Conservation (phyloP, 1,140 invertebrate genomes). For the Lucilia sericata region DNA sequence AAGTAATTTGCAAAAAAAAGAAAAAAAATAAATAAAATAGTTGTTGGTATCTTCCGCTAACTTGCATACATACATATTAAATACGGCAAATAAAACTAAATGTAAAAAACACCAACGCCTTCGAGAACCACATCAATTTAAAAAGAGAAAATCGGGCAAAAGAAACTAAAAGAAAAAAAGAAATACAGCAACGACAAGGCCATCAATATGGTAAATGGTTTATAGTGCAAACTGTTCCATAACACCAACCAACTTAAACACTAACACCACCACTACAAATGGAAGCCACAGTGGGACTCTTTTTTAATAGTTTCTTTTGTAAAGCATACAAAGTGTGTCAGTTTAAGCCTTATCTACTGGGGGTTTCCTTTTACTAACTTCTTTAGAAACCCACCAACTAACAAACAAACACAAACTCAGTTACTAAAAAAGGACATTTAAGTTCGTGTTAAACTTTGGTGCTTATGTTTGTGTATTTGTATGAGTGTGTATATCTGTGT, state of each 20-base stretch:
- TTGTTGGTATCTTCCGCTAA: background rate
- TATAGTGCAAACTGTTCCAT: slow-evolving; percentile 7
- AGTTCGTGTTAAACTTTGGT: slow-evolving; percentile 21
- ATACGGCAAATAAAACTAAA: background rate
- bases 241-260: slow-evolving; percentile 11
- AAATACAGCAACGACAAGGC: background rate
- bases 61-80: too few species aligned
- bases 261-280: background rate
- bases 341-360: background rate
- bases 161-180: background rate
- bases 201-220: background rate
- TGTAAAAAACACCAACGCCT: slow-evolving; percentile 19
- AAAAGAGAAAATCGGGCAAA: background rate
- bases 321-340: background rate
- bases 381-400: slow-evolving; percentile 9
- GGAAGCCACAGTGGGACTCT: background rate
- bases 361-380: background rate
- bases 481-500: background rate
- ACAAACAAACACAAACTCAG: background rate
- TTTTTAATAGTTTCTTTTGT: slow-evolving; percentile 16
- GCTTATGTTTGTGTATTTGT: background rate
- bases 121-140: background rate
- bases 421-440: background rate
- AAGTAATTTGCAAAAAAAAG: background rate
- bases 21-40: background rate